These are phyloP conservation scores for Arnoldichthys spilopterus DNA, from an alignment of 2,797 vertebrate species.

Conservation along the genomic window DNA sequence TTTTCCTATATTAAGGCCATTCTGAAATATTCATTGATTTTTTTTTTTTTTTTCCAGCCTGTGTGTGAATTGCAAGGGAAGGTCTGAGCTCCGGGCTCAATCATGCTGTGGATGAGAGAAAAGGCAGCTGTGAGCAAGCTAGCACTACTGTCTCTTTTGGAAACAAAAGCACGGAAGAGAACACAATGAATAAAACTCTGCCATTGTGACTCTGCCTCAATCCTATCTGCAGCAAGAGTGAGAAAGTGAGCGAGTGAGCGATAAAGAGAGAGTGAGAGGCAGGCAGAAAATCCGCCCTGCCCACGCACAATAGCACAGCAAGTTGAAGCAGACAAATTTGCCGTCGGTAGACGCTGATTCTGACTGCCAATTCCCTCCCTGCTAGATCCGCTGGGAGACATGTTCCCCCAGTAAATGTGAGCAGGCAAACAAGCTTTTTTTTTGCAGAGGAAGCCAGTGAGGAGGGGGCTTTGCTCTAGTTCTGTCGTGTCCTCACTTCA, in stretches of 20 bases:
- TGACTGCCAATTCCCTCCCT: slow-evolving; percentile 53
- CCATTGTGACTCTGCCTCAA: slow-evolving; percentile 16
- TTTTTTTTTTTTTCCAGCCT: neutral
- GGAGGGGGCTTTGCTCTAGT: slow-evolving; percentile 57
- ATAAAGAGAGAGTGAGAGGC: slow-evolving; percentile 26
- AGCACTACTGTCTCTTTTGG: slow-evolving; percentile 51
- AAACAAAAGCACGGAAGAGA: slow-evolving; percentile 40
- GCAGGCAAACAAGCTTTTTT: slow-evolving; percentile 47
- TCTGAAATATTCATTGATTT: slow-evolving; percentile 31
- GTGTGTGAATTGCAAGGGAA: slow-evolving; percentile 15
- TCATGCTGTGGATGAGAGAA: slow-evolving; percentile 19
- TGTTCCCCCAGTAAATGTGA: slow-evolving; percentile 51
- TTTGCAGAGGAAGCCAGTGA: slow-evolving; percentile 37
- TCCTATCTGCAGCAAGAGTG: slow-evolving; percentile 27
- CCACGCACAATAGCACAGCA: slow-evolving; percentile 33
- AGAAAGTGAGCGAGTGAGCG: neutral
- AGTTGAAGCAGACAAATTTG: slow-evolving; percentile 50
- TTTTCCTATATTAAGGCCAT: slow-evolving; percentile 24
- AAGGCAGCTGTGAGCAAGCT: slow-evolving; percentile 53
- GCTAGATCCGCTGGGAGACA: slow-evolving; percentile 47
- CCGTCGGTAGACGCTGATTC: slow-evolving; percentile 46
- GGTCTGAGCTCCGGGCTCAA: slow-evolving; percentile 15
- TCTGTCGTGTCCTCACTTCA: slow-evolving; percentile 56
- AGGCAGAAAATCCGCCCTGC: slow-evolving; percentile 34
- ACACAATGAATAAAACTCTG: slow-evolving; percentile 35